Evolutionary conservation across 2,797 vertebrate genomes (phyloP).

Genomic region (Halcyon chelicuti): DNA sequence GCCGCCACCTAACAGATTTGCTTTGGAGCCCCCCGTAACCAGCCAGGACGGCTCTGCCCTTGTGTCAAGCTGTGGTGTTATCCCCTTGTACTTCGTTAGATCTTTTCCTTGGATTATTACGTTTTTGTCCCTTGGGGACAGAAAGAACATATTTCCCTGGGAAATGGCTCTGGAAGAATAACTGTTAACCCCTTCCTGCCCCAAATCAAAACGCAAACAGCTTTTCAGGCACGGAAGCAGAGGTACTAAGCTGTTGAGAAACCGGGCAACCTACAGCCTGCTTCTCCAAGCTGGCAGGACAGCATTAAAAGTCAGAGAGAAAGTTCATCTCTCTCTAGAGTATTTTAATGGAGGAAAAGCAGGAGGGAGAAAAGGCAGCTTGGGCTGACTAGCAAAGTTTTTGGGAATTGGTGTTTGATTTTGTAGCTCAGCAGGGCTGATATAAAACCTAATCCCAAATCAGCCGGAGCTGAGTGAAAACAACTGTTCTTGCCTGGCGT

Average conservation of each 20-base stretch:
- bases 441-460: slow-evolving; percentile 40
- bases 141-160: background rate
- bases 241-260: background rate
- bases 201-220: background rate
- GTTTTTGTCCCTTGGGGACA: background rate
- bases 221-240: background rate
- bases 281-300: background rate
- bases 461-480: slow-evolving; percentile 20
- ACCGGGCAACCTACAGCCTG: background rate
- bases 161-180: background rate
- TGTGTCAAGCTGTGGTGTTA: background rate
- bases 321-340: background rate
- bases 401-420: slow-evolving; percentile 38
- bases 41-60: background rate
- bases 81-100: background rate
- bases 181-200: background rate
- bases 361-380: slow-evolving; percentile 11
- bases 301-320: background rate
- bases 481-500: background rate
- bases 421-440: slow-evolving; percentile 9
- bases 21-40: background rate
- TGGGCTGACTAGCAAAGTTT: slow-evolving; percentile 2
- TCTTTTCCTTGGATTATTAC: background rate
- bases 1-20: background rate
- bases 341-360: slow-evolving; percentile 19